A percentile compares a stretch with the other conserved stretches of the same genome.
Conservation (phyloP, 2,797 vertebrate species). For the Margarornis squamiger region DNA sequence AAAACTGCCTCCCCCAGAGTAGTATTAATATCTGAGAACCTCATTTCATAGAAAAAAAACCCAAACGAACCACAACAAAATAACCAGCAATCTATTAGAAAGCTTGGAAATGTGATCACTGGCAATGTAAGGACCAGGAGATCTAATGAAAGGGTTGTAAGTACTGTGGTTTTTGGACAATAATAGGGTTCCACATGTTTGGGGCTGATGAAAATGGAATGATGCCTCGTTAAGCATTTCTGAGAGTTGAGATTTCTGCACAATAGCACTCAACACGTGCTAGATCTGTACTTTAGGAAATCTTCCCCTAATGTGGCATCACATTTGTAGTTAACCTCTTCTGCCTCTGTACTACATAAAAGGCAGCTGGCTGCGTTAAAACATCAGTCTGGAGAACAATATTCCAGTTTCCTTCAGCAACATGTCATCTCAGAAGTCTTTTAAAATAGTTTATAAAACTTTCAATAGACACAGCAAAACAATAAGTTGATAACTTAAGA, state of each 20-base stretch:
- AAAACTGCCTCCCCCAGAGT: neutral
- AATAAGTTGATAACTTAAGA: neutral
- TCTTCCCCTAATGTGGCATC: neutral
- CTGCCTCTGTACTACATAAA: slow-evolving; percentile 13
- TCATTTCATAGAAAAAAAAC: neutral
- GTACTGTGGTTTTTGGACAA: neutral
- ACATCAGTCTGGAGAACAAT: slow-evolving; percentile 60
- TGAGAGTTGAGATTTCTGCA: neutral
- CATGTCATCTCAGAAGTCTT: slow-evolving; percentile 1
- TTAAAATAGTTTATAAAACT: slow-evolving; percentile 48
- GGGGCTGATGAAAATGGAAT: neutral
- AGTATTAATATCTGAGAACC: neutral
- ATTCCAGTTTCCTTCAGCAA: slow-evolving; percentile 42
- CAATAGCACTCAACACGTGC: neutral
- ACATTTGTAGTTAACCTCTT: neutral
- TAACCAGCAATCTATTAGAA: neutral
- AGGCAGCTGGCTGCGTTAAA: slow-evolving; percentile 21
- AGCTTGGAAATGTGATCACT: neutral
- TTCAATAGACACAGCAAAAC: slow-evolving; percentile 27
- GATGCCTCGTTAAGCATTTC: neutral
- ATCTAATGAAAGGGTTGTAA: neutral
- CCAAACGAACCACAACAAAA: neutral
- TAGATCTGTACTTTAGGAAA: neutral
- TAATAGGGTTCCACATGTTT: neutral
- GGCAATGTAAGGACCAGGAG: neutral